Conservation (phyloP, 37 sponge, comb jelly and placozoan genomes). For the Dysidea cf. avara region DNA sequence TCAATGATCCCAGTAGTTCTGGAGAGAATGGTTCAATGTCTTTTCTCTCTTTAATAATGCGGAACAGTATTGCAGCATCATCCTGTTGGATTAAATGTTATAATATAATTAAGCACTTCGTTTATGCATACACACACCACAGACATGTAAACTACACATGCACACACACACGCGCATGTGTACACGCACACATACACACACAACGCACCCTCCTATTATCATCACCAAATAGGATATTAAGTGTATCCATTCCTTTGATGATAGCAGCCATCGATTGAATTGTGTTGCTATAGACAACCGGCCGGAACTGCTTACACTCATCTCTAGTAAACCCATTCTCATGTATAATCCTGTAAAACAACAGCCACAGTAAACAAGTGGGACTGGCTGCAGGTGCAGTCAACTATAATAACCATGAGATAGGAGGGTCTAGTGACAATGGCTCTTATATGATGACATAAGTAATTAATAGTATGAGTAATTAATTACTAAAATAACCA, state of each 20-base stretch:
- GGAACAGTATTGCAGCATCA: slow-evolving; percentile 80
- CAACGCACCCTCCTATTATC: slow-evolving; percentile 62
- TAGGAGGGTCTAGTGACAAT: too few species aligned
- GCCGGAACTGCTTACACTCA: slow-evolving; percentile 82
- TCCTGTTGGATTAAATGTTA: slow-evolving; percentile 41
- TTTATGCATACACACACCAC: too few species aligned
- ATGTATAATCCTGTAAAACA: slow-evolving; percentile 73
- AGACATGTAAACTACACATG: slow-evolving; percentile 14
- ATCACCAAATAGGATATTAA: slow-evolving; percentile 72
- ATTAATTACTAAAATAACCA: too few species aligned
- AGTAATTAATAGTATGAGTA: too few species aligned
- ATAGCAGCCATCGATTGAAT: slow-evolving; percentile 86
- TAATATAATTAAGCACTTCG: neutral
- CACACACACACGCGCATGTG: slow-evolving; percentile 5
- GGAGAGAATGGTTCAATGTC: slow-evolving; percentile 88
- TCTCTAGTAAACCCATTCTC: slow-evolving; percentile 83
- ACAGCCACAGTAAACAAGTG: neutral
- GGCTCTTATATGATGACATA: too few species aligned
- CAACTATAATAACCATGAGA: too few species aligned
- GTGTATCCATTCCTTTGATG: slow-evolving; percentile 84
- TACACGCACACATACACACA: neutral
- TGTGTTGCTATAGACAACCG: slow-evolving; percentile 93
- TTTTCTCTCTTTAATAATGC: slow-evolving; percentile 57
- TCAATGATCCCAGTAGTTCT: slow-evolving; percentile 77
- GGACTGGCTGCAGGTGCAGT: too few species aligned